Evolutionary conservation across 2,888 invertebrate genomes (phyloP).

Genomic region (Nemapogon koenigi): DNA sequence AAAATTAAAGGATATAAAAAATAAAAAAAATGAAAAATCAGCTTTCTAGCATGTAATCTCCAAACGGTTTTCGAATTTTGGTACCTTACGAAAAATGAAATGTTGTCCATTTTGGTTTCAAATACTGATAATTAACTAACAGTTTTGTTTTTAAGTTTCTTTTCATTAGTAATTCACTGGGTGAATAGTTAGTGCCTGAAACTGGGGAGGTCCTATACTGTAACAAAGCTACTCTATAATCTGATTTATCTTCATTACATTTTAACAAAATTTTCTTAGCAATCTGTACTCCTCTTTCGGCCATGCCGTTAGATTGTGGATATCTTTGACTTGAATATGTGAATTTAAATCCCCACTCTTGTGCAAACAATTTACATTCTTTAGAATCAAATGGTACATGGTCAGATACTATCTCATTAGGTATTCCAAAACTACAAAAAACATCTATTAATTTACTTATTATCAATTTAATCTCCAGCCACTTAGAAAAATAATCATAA

Average conservation of each 20-base stretch:
- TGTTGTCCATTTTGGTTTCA: conserved; percentile 1
- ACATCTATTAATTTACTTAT: conserved; percentile 12
- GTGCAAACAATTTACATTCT: conserved; percentile 11
- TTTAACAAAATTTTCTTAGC: conserved; percentile 9
- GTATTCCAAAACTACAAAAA: conserved; percentile 14
- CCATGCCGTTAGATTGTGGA: too few species aligned
- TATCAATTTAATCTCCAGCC: conserved; percentile 12
- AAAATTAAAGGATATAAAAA: too few species aligned
- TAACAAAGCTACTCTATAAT: conserved; percentile 6
- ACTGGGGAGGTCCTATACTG: too few species aligned
- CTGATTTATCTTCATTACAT: conserved; percentile 8
- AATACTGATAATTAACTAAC: conserved; percentile 4
- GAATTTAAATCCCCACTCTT: conserved; percentile 12
- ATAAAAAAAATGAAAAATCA: too few species aligned
- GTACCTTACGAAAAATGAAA: too few species aligned
- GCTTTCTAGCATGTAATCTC: too few species aligned
- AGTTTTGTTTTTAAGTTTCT: conserved; percentile 13
- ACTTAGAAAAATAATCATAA: conserved; percentile 14
- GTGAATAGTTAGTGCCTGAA: conserved; percentile 9
- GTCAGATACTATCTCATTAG: conserved; percentile 12
- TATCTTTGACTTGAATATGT: conserved; percentile 10
- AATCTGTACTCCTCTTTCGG: too few species aligned
- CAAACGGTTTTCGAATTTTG: too few species aligned
- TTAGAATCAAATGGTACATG: conserved; percentile 13
- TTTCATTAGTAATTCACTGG: conserved; percentile 6